These are phyloP conservation scores for Hydra vulgaris DNA, from an alignment of 30 jellyfish, hydroid and myxozoan genomes.

Conservation along the genomic window DNA sequence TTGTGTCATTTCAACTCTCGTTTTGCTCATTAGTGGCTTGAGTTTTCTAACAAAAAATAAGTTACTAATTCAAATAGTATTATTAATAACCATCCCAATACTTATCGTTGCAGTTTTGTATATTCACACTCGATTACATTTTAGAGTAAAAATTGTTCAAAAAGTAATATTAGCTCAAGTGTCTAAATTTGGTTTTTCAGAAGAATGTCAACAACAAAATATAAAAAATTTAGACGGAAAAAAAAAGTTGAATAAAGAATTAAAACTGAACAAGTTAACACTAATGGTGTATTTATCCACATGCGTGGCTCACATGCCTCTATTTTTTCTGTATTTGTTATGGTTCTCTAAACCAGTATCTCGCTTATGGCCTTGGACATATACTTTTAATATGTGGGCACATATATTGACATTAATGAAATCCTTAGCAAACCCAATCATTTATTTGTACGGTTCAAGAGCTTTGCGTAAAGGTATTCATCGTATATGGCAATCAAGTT, in stretches of 20 bases:
- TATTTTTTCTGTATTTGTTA: too few relatives aligned
- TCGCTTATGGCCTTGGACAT: not conserved
- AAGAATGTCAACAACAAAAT: not conserved
- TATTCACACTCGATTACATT: not conserved
- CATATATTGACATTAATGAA: not conserved
- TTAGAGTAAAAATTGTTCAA: not conserved
- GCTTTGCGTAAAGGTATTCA: not conserved
- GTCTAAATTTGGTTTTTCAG: not conserved
- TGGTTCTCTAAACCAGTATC: not conserved
- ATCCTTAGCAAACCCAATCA: not conserved
- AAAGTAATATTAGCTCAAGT: not conserved
- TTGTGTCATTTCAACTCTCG: not conserved
- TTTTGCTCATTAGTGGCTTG: not conserved
- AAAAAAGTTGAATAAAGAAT: not conserved
- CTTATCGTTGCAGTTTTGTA: not conserved
- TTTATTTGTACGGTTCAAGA: not conserved
- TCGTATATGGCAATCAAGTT: not conserved
- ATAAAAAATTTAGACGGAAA: not conserved
- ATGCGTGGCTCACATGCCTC: not conserved
- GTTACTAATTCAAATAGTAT: not conserved
- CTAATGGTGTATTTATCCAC: not conserved
- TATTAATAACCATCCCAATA: not conserved
- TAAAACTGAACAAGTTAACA: not conserved
- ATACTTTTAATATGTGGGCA: not conserved
- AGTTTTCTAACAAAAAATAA: not conserved